Base-by-base conservation (phyloP, 1,140 invertebrate genomes). In the Drosophila paulistorum region DNA sequence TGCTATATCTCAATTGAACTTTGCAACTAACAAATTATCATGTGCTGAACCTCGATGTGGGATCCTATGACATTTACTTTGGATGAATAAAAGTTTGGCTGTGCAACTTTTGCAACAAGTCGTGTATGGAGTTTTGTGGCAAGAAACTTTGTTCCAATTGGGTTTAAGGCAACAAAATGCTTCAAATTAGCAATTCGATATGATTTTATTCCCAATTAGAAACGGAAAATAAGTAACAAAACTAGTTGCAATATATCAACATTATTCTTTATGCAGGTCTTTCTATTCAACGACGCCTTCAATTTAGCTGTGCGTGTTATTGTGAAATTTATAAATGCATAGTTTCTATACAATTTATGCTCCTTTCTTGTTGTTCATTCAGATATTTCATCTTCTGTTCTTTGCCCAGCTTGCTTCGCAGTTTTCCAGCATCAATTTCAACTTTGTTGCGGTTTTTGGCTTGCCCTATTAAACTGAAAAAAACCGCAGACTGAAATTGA, bases 361-460 rank as follows among this genome's bases (percentile, higher is more conserved):
- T 42, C 41, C 2, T 42, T 23, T 20, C 45, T 51, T 51, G 45
- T 62, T 26, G 20, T 37, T 62, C 13, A 41, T 45, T 37, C 37
- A n/a, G 20, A n/a, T 45, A 55, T 39, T 17, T 39, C 3, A 41
- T n/a, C 1, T 30, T 11, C 7, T 7, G 10, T 2, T 68, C 65
- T 55, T 13, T 7, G 11, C 17, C 35, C 26, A 14, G 26, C 42
- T 54, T 58, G 14, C 45, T 26, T 14, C 2, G 66, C 73, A 26
- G 65, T 51, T 74, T 61, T 74, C 17, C 41, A 62, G 39, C 58
- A 69, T 76, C 66, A 45, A 70, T 77, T 65, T 62, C 37, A 61
- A 65, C 73, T 77, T 77, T 77, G 74, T 60, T 77, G 73, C 54
- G 74, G 74, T 76, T 76, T 76, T 65, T 14, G 73, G 73, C 57